Evolutionary conservation across 2,797 vertebrate species (phyloP).

Genomic region (Rhinatrema bivittatum): DNA sequence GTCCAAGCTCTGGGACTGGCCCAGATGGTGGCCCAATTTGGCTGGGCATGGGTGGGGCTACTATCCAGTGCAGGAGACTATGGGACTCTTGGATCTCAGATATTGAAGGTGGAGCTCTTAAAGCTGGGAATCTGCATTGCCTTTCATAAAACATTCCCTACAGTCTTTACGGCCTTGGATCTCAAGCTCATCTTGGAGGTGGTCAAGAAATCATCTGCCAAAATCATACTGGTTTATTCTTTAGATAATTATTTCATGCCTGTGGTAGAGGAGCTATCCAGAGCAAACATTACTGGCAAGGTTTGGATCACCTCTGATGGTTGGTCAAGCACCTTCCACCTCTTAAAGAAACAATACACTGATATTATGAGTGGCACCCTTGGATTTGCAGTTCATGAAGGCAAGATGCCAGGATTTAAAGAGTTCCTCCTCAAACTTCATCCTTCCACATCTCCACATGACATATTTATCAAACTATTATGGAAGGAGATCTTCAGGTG

Average conservation of each 20-base stretch:
- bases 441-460: too few species aligned
- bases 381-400: not conserved
- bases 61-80: conserved; percentile 1
- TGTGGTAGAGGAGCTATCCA: not conserved
- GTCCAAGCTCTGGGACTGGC: not conserved
- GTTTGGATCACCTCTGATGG: too few species aligned
- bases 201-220: not conserved
- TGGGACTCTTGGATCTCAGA: not conserved
- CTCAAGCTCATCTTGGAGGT: too few species aligned
- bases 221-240: conserved; percentile 3
- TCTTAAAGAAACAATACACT: too few species aligned
- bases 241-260: not conserved
- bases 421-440: too few species aligned
- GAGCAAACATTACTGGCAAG: too few species aligned
- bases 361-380: conserved; percentile 1
- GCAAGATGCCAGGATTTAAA: not conserved
- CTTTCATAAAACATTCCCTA: too few species aligned
- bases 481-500: too few species aligned
- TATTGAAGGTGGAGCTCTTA: not conserved
- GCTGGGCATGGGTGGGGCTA: conserved; percentile 14
- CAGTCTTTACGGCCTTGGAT: too few species aligned
- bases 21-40: conserved; percentile 5
- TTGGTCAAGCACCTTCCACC: not conserved
- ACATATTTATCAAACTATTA: too few species aligned
- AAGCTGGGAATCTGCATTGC: not conserved